These are phyloP conservation scores for Harpegnathos saltator DNA, from an alignment of 1,140 invertebrate genomes.

Conservation along the genomic window DNA sequence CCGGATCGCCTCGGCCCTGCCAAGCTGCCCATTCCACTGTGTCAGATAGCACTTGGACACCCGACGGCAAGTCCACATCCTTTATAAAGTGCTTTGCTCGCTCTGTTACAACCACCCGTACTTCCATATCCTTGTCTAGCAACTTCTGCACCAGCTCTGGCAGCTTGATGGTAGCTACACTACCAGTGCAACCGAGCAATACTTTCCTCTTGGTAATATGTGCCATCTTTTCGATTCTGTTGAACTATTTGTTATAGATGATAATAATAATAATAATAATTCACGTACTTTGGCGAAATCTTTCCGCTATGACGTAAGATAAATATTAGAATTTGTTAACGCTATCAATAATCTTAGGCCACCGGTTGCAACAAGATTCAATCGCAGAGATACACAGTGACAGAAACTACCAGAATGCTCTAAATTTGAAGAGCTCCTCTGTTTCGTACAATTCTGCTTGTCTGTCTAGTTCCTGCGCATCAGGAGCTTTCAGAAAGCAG, in stretches of 20 bases:
- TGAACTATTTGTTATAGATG: too few species aligned
- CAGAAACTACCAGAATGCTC: conserved; percentile 27
- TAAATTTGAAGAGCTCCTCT: not conserved
- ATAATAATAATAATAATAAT: too few species aligned
- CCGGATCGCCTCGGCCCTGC: conserved; percentile 96
- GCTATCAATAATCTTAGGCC: conserved; percentile 33
- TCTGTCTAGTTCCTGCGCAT: too few species aligned
- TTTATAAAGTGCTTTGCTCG: conserved; percentile 95
- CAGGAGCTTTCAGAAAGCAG: too few species aligned
- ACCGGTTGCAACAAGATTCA: conserved; percentile 42
- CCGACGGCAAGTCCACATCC: conserved; percentile 87
- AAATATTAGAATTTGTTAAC: conserved; percentile 27
- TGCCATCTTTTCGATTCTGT: conserved; percentile 69
- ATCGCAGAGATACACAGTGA: not conserved
- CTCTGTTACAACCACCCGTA: conserved; percentile 94
- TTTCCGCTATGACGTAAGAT: not conserved
- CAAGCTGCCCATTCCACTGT: conserved; percentile 97
- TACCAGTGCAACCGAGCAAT: conserved; percentile 95
- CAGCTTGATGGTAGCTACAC: conserved; percentile 96
- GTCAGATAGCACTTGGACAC: conserved; percentile 91
- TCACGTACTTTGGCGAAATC: too few species aligned
- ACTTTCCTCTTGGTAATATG: conserved; percentile 86
- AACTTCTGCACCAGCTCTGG: conserved; percentile 89
- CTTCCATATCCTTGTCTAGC: conserved; percentile 85
- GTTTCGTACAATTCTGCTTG: too few species aligned